A percentile compares a stretch with the other conserved stretches of the same genome.
These are phyloP conservation scores for Agrochola litura DNA, from an alignment of 2,888 invertebrate genomes.

Conservation along the genomic window DNA sequence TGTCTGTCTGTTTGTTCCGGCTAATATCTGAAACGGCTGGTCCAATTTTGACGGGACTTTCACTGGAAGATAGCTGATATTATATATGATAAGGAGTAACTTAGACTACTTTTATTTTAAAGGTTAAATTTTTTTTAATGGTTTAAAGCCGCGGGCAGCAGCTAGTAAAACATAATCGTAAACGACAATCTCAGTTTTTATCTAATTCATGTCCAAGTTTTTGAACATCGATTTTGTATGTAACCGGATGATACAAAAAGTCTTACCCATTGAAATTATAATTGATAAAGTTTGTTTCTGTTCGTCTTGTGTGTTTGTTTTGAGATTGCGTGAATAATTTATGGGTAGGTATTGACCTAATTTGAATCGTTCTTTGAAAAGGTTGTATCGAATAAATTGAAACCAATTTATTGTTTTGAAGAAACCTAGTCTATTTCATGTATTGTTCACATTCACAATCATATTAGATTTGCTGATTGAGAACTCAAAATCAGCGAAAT, in stretches of 20 bases:
- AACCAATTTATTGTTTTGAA: slow-evolving; percentile 1
- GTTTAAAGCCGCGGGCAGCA: no score
- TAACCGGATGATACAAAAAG: slow-evolving; percentile 51
- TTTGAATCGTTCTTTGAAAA: slow-evolving; percentile 14
- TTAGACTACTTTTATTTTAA: no score
- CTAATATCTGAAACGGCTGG: no score
- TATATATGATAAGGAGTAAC: no score
- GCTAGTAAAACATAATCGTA: slow-evolving; percentile 5
- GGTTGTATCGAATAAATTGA: slow-evolving; percentile 5
- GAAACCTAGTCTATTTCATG: not conserved
- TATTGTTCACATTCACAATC: not conserved
- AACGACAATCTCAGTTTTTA: slow-evolving; percentile 5
- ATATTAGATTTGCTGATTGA: slow-evolving; percentile 5
- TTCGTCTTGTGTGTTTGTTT: slow-evolving; percentile 37
- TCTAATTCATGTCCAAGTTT: slow-evolving; percentile 25
- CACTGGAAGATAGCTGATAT: no score
- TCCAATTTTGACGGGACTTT: no score
- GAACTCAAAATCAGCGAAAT: not conserved
- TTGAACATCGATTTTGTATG: slow-evolving; percentile 40
- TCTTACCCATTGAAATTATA: slow-evolving; percentile 48
- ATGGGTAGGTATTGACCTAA: not conserved
- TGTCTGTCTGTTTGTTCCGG: no score
- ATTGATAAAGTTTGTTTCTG: slow-evolving; percentile 64
- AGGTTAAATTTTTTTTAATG: no score
- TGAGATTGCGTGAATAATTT: slow-evolving; percentile 18